These are phyloP conservation scores for Vimba vimba DNA, from an alignment of 2,113 vertebrate genomes.

Conservation along the genomic window DNA sequence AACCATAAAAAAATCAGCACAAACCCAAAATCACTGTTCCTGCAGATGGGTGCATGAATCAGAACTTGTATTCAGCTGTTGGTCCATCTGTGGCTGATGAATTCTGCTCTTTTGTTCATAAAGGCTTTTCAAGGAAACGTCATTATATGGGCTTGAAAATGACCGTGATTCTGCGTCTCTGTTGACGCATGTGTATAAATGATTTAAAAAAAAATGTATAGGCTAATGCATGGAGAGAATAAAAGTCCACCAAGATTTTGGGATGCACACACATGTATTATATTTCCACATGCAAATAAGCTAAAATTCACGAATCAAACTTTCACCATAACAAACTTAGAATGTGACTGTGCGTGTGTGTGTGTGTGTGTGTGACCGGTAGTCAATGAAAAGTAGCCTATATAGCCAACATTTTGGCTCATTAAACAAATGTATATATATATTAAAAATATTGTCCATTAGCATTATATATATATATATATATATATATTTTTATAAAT, in stretches of 20 bases:
- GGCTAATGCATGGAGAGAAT: not conserved
- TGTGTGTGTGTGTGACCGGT: not conserved
- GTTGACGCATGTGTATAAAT: not conserved
- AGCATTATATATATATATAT: not conserved
- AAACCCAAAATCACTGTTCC: not conserved
- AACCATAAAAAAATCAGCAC: not conserved
- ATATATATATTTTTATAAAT: not conserved
- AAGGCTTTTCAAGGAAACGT: not conserved
- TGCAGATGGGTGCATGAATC: slow-evolving; percentile 14
- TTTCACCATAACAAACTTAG: not conserved
- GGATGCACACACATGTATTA: not conserved
- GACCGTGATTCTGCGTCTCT: not conserved
- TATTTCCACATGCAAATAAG: not conserved
- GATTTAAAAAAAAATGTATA: not conserved
- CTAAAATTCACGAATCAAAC: not conserved
- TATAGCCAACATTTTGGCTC: not conserved
- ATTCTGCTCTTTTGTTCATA: slow-evolving; percentile 1
- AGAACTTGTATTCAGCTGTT: slow-evolving; percentile 25
- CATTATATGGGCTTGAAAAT: slow-evolving; percentile 10
- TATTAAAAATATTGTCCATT: not conserved
- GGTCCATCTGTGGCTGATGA: slow-evolving; percentile 17
- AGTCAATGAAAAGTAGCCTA: not conserved
- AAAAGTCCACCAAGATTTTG: not conserved
- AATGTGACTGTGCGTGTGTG: not conserved
- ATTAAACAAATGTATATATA: not conserved